Evolutionary conservation across 2,113 vertebrate species (phyloP).

Genomic region (Gila orcuttii): DNA sequence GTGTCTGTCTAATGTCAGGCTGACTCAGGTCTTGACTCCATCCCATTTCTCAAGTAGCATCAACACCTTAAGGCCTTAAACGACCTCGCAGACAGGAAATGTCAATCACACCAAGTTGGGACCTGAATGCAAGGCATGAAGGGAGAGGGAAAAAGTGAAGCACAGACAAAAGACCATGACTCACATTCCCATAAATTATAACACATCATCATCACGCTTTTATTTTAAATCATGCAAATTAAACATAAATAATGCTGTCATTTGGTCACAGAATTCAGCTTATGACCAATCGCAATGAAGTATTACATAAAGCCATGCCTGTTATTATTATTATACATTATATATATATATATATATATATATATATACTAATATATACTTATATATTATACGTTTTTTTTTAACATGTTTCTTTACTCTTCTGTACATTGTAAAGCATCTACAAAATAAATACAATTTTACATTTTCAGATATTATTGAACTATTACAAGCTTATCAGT

Average conservation of each 20-base stretch:
- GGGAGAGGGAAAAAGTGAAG: background rate
- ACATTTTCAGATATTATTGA: background rate
- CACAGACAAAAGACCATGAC: background rate
- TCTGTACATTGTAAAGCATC: background rate
- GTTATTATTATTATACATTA: background rate
- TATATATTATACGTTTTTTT: background rate
- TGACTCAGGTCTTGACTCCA: constrained; percentile 37
- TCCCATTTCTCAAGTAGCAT: constrained; percentile 7
- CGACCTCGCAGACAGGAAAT: constrained; percentile 37
- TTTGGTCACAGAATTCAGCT: background rate
- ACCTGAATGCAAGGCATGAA: background rate
- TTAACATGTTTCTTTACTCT: background rate
- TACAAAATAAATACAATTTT: background rate
- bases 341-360: no score
- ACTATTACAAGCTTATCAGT: background rate
- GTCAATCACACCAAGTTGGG: background rate
- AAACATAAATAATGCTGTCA: background rate
- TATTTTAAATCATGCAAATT: background rate
- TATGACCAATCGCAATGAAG: background rate
- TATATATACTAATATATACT: no score
- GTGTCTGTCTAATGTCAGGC: constrained; percentile 26
- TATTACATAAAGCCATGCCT: background rate
- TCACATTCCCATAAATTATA: background rate
- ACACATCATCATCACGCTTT: background rate
- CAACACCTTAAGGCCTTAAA: background rate